Conservation (phyloP, 1,140 invertebrate genomes). For the Eumaeus atala region DNA sequence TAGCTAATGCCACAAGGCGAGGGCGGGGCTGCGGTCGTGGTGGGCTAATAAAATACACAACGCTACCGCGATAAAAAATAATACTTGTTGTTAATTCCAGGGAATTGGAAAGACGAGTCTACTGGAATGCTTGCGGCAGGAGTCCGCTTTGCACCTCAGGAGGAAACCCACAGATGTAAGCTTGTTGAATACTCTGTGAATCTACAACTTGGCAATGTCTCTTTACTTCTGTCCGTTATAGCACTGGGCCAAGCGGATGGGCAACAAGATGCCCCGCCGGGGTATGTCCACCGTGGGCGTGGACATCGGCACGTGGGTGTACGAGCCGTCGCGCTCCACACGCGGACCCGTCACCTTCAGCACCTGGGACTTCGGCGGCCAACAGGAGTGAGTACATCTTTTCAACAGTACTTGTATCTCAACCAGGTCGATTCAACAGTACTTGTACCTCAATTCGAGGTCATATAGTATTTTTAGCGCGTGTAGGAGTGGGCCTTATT, state of each 20-base stretch:
- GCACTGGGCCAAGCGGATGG: slow-evolving; percentile 96
- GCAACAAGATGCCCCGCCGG: slow-evolving; percentile 85
- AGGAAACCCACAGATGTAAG: slow-evolving; percentile 84
- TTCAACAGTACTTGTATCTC: no score
- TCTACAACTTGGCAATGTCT: background rate
- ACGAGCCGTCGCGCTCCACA: slow-evolving; percentile 86
- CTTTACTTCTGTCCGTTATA: no score
- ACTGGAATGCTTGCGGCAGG: slow-evolving; percentile 89
- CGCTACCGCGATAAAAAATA: no score
- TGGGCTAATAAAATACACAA: no score
- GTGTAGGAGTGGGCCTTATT: no score
- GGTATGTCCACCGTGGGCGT: slow-evolving; percentile 97
- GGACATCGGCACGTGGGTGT: slow-evolving; percentile 96
- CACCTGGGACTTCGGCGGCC: slow-evolving; percentile 99
- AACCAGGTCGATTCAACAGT: no score
- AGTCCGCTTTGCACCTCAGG: slow-evolving; percentile 84
- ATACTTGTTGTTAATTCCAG: slow-evolving; percentile 37
- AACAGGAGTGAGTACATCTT: slow-evolving; percentile 81
- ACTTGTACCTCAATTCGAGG: no score
- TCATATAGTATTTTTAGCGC: no score
- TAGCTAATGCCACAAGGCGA: background rate
- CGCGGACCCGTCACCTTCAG: slow-evolving; percentile 95
- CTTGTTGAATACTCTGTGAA: no score
- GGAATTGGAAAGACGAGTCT: slow-evolving; percentile 95
- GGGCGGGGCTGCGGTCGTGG: background rate